These are phyloP conservation scores for Patella depressa DNA, from an alignment of 2,888 invertebrate species.

Conservation along the genomic window DNA sequence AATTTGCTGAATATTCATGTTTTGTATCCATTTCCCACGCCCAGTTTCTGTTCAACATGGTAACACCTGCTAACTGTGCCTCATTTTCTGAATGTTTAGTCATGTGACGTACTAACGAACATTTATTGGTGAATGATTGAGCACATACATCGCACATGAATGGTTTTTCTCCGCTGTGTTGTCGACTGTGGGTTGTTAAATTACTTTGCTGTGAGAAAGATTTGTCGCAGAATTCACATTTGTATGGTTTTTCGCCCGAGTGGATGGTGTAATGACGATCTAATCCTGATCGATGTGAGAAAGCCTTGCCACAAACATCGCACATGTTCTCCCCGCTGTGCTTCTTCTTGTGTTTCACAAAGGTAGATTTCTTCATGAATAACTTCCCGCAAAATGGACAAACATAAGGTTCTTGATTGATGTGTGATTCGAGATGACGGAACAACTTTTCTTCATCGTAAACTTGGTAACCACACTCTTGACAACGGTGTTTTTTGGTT, in stretches of 20 bases:
- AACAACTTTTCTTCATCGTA: neutral
- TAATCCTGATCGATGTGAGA: neutral
- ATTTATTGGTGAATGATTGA: conserved; percentile 7
- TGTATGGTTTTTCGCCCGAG: neutral
- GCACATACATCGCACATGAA: conserved; percentile 2
- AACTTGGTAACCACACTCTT: conserved; percentile 6
- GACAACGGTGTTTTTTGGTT: neutral
- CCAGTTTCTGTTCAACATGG: neutral
- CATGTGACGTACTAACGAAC: conserved; percentile 8
- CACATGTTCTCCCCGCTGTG: neutral
- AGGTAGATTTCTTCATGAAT: neutral
- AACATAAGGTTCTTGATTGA: neutral
- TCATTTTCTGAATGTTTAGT: conserved; percentile 14
- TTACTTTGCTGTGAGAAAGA: neutral
- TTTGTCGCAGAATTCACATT: neutral
- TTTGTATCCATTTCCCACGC: no score
- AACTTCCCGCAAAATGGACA: neutral
- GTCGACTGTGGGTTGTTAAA: neutral
- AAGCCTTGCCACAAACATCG: conserved; percentile 2
- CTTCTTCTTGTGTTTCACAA: neutral
- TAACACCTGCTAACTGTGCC: neutral
- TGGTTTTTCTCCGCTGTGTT: neutral
- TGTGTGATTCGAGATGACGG: neutral
- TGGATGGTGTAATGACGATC: neutral
- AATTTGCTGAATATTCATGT: no score